Percentiles rank a stretch among this genome's conserved stretches.
phyloP scores from a whole-genome alignment of 1,140 invertebrate species.

The Drosophila serrata region DNA sequence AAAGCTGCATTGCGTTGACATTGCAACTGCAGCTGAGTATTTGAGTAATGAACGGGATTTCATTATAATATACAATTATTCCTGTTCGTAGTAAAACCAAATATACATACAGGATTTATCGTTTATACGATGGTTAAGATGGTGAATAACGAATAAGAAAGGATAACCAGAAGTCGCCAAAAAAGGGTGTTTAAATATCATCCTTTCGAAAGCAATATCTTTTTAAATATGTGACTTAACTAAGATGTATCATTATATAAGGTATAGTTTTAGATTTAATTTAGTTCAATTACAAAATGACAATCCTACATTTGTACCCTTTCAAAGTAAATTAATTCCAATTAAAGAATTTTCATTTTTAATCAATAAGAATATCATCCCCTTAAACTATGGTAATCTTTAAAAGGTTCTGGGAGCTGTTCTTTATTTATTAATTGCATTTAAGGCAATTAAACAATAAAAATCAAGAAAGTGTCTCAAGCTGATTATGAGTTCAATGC shows the following conservation, averaged over 20 bases:
- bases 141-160: no score
- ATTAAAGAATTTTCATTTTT: no score
- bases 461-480: background rate
- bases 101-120: background rate
- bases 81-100: slow-evolving; percentile 10
- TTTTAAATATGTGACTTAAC: background rate
- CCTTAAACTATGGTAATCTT: background rate
- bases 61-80: slow-evolving; percentile 81
- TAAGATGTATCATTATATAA: no score
- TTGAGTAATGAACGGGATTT: slow-evolving; percentile 78
- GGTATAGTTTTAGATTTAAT: no score
- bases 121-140: background rate
- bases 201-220: background rate
- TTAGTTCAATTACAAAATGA: no score
- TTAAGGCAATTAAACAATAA: background rate
- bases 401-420: no score
- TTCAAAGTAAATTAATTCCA: no score
- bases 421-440: no score
- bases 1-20: slow-evolving; percentile 80
- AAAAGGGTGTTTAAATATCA: background rate
- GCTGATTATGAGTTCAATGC: slow-evolving; percentile 4
- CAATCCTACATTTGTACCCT: no score
- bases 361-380: no score
- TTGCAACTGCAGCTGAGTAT: slow-evolving; percentile 70
- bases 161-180: no score